Evolutionary conservation across 92 coral and sea anemone genomes (phyloP).

Genomic region (Porites lobata): DNA sequence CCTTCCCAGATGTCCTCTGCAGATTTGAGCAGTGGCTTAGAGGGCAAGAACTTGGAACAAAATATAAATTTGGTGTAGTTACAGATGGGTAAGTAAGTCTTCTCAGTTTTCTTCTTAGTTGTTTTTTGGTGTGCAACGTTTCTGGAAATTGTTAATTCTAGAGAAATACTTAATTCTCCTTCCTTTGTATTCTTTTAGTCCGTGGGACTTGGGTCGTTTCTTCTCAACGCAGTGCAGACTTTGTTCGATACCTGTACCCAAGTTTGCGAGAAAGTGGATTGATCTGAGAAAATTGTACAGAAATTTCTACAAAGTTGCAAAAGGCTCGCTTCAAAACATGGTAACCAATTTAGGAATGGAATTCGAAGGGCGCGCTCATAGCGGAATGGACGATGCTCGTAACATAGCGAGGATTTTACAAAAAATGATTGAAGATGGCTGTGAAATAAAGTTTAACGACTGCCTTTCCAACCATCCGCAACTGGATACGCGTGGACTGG

Average conservation of each 20-base stretch:
- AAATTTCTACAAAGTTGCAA: constrained; percentile 76
- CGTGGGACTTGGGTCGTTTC: constrained; percentile 90
- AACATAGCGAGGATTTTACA: constrained; percentile 88
- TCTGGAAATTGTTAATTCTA: no score
- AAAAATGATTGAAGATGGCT: constrained; percentile 88
- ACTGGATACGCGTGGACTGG: neutral
- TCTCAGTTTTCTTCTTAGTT: neutral
- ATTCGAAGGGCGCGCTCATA: constrained; percentile 94
- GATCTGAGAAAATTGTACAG: constrained; percentile 91
- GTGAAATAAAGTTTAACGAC: constrained; percentile 86
- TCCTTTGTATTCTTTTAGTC: constrained; percentile 49
- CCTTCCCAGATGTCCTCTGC: constrained; percentile 79
- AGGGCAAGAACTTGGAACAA: constrained; percentile 83
- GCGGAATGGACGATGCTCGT: constrained; percentile 91
- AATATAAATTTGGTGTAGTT: constrained; percentile 87
- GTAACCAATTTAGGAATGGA: constrained; percentile 81
- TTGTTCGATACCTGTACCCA: constrained; percentile 81
- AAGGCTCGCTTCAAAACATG: constrained; percentile 77
- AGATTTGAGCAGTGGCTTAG: constrained; percentile 88
- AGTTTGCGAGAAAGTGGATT: constrained; percentile 88
- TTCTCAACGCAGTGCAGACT: constrained; percentile 83
- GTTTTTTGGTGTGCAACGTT: neutral
- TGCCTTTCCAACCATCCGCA: neutral
- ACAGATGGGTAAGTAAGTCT: constrained; percentile 92
- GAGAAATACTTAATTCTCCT: neutral